Conservation (phyloP, 2,113 vertebrate species). For the Circaetus gallicus region DNA sequence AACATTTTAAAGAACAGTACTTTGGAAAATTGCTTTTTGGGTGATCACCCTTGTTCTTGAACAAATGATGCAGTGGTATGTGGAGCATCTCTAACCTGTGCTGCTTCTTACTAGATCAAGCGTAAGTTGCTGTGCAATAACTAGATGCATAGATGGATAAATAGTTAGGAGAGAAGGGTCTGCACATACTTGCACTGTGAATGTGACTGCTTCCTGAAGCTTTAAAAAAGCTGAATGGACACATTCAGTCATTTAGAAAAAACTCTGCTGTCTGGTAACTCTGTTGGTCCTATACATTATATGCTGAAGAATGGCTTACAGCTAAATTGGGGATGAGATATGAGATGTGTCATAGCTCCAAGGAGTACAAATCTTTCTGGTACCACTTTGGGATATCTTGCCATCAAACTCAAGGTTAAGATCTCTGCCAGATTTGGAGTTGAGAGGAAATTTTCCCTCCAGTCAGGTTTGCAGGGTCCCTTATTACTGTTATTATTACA, state of each 20-base stretch:
- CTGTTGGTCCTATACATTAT: rapidly evolving
- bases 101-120: rapidly evolving
- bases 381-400: background rate
- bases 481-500: background rate
- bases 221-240: background rate
- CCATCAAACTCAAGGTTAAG: background rate
- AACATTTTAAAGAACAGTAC: background rate
- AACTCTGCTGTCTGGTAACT: background rate
- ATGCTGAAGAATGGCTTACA: background rate
- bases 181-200: rapidly evolving
- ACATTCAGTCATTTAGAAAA: background rate
- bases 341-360: background rate
- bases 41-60: rapidly evolving
- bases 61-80: too few relatives aligned
- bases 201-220: background rate
- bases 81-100: background rate
- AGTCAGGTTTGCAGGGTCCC: background rate
- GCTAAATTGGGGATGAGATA: background rate
- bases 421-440: background rate
- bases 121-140: background rate
- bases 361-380: background rate
- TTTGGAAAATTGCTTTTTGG: background rate
- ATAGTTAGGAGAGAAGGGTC: rapidly evolving
- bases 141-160: background rate
- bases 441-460: background rate